These are phyloP conservation scores for Periphyllus acericola DNA, from an alignment of 2,888 invertebrate species.

Conservation along the genomic window DNA sequence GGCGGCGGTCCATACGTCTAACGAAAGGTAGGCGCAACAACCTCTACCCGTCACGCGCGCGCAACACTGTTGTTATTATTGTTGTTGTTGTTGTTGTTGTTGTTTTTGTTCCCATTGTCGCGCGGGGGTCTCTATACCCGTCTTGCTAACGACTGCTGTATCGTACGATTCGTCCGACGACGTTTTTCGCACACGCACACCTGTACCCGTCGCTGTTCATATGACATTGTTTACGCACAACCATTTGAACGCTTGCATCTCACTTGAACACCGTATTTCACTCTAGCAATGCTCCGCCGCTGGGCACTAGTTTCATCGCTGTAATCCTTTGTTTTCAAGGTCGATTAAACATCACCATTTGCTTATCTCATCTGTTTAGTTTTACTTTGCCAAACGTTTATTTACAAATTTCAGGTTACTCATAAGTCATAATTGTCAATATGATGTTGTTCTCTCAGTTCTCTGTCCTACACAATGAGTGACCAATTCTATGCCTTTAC, in stretches of 20 bases:
- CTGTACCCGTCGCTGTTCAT: not conserved
- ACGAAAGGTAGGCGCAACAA: slow-evolving; percentile 46
- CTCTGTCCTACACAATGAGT: too few species aligned
- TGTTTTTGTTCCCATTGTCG: not conserved
- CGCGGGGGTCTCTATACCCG: not conserved
- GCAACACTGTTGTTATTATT: not conserved
- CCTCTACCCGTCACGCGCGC: too few species aligned
- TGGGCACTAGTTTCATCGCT: not conserved
- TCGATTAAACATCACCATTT: not conserved
- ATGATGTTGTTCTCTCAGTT: too few species aligned
- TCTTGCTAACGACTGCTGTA: not conserved
- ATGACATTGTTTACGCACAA: not conserved
- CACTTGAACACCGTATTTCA: not conserved
- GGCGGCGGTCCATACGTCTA: slow-evolving; percentile 51
- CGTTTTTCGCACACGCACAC: not conserved
- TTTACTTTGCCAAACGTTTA: not conserved
- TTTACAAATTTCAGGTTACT: not conserved
- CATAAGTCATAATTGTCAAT: too few species aligned
- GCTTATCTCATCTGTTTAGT: not conserved
- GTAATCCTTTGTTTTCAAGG: slow-evolving; percentile 26
- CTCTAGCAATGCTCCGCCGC: not conserved
- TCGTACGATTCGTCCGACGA: not conserved
- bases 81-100: not conserved
- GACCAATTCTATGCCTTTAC: too few species aligned
- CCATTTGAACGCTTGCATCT: too few species aligned